Percentiles rank a stretch among this genome's conserved stretches.
Evolutionary conservation across 2,888 invertebrate species (phyloP).

Genomic region (Epirrhoe alternata): DNA sequence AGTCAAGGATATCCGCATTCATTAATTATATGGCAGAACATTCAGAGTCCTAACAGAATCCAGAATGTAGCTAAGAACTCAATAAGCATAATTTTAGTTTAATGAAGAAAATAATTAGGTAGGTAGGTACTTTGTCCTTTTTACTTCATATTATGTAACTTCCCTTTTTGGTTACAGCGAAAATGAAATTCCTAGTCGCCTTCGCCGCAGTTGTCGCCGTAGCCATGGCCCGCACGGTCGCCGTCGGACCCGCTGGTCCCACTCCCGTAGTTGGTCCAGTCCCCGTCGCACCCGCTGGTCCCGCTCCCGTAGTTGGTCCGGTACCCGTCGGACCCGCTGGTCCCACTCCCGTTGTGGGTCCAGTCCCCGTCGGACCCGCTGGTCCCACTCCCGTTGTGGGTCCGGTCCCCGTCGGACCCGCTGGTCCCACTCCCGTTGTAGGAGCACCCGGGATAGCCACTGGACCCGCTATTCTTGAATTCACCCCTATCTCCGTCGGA

Average conservation of each 20-base stretch:
- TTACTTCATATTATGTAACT: not conserved
- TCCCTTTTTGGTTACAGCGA: slow-evolving; percentile 32
- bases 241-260: slow-evolving; percentile 40
- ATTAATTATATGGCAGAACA: too few relatives aligned
- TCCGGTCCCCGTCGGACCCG: slow-evolving; percentile 31
- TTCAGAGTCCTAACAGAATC: too few relatives aligned
- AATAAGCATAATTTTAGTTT: too few relatives aligned
- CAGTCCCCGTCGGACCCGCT: slow-evolving; percentile 33
- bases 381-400: slow-evolving; percentile 19
- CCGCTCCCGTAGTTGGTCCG: slow-evolving; percentile 35
- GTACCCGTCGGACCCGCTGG: slow-evolving; percentile 37
- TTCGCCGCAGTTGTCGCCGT: slow-evolving; percentile 51
- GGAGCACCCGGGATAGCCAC: slow-evolving; percentile 31
- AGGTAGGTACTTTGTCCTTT: not conserved
- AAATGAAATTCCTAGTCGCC: slow-evolving; percentile 47
- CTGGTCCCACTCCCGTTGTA: too few relatives aligned
- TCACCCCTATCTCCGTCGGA: slow-evolving; percentile 36
- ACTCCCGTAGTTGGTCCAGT: slow-evolving; percentile 35
- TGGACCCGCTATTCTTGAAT: slow-evolving; percentile 39
- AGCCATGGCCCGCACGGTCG: slow-evolving; percentile 38
- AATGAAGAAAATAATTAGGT: too few relatives aligned
- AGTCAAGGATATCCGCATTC: too few relatives aligned
- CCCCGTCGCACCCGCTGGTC: slow-evolving; percentile 36
- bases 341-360: slow-evolving; percentile 40
- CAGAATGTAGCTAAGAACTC: too few relatives aligned